Base-by-base conservation (phyloP, 1,140 invertebrate species). In the Dolichoris vasculosae region DNA sequence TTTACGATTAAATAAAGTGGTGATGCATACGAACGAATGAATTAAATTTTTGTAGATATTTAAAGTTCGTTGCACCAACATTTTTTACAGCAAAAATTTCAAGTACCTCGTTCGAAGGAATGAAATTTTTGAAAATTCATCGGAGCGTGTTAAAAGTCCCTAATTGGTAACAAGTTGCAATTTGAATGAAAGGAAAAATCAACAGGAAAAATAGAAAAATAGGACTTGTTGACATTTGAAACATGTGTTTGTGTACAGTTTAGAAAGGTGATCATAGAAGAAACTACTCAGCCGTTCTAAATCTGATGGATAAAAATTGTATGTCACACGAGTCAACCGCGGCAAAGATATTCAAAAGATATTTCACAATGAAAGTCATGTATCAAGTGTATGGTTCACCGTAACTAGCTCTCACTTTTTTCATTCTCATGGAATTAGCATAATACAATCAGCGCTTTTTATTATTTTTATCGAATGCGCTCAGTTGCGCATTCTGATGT, bases 191-290 rank as follows among this genome's bases (percentile, higher is more conserved):
- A 55, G 13, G 15, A 55, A 9, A 55, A 55, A 20, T 9, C 15
- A 55, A 55, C 51, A 17, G 2, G 9, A 55, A 59, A 13, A n/a
- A 17, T 51, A 51, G 17, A 51, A 51, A 51, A 51, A 51, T 51
- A 9, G 48, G 17, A 51, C 8, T 17, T 51, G 17, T 51, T 32
- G 6, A 67, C 2, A 67, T 67, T 67, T 32, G 32, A 67, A 32
- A 67, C 69, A 17, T n/a, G 38, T 69, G 15, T 71, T 23, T 73
- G 43, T 0, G n/a, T n/a, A 40, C 51, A 20, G 30, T n/a, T 67
- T 80, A 67, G 78, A 80, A 80, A 80, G 78, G 78, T 80, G 63
- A 43, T 40, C 69, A 40, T 6, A 40, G 69, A 71, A 71, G 69
- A 71, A 71, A 71, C 38, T 38, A 71, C 69, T 20, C 26, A 35